Percentiles rank a stretch among this genome's conserved stretches.
Conservation (phyloP, 2,888 invertebrate genomes). For the Anoplius nigerrimus region DNA sequence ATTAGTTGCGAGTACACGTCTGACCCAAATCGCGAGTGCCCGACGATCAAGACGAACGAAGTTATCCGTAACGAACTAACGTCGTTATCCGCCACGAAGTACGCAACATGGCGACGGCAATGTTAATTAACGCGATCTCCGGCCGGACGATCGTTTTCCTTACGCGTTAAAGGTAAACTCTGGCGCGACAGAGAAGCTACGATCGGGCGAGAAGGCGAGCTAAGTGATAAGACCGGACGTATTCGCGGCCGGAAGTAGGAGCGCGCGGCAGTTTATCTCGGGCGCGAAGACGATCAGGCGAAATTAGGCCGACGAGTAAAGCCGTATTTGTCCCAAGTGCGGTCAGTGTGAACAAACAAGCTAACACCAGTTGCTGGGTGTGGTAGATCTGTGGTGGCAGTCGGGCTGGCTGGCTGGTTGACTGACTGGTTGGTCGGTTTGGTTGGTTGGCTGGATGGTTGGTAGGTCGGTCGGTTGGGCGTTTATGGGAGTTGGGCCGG, state of each 20-base stretch:
- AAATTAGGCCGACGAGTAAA: slow-evolving; percentile 45
- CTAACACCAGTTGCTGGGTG: slow-evolving; percentile 73
- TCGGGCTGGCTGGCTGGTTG: slow-evolving; percentile 56
- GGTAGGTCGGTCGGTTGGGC: not conserved
- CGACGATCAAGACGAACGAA: too few species aligned
- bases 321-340: slow-evolving; percentile 72
- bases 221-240: too few species aligned
- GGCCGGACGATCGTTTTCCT: too few species aligned
- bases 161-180: too few species aligned
- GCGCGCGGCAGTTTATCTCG: too few species aligned
- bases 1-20: too few species aligned
- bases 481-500: not conserved
- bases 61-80: too few species aligned
- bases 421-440: slow-evolving; percentile 50
- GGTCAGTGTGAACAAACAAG: slow-evolving; percentile 72
- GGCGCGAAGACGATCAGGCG: slow-evolving; percentile 2
- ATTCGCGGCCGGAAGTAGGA: too few species aligned
- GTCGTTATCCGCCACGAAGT: not conserved
- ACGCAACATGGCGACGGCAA: not conserved
- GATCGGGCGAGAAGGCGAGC: too few species aligned
- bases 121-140: too few species aligned
- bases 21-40: too few species aligned
- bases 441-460: slow-evolving; percentile 60
- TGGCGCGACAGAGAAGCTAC: too few species aligned
- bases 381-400: slow-evolving; percentile 57